phyloP scores from a whole-genome alignment of 2,888 invertebrate genomes.

The Copidosoma aretas region DNA sequence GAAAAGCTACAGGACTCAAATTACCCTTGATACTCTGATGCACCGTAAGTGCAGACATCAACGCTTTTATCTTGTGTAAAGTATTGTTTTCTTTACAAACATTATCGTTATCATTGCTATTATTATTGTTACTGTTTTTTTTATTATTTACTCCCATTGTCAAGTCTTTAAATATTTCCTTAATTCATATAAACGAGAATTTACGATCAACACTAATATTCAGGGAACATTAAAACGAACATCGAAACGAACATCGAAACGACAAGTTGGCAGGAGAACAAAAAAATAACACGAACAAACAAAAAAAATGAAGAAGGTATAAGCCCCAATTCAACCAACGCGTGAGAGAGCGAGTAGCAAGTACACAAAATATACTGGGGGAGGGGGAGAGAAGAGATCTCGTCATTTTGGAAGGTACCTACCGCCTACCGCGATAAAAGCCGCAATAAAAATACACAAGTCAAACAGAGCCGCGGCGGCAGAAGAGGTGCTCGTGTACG shows the following conservation, averaged over 20 bases:
- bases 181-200: no score
- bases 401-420: background rate
- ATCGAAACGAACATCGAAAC: background rate
- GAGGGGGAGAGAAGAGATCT: background rate
- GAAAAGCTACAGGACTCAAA: no score
- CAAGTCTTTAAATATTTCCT: no score
- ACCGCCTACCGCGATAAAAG: conserved; percentile 13
- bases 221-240: background rate
- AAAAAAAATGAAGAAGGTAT: background rate
- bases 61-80: no score
- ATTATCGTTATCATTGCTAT: no score
- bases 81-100: no score
- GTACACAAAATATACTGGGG: background rate
- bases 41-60: no score
- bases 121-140: no score
- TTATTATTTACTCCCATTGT: no score
- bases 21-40: no score
- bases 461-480: background rate
- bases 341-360: background rate
- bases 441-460: conserved; percentile 6
- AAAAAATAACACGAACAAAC: background rate
- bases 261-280: background rate
- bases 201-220: background rate
- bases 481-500: background rate
- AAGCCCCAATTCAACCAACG: background rate